Evolutionary conservation across 2,113 vertebrate species (phyloP).

Genomic region (Hippocampus guttulatus): DNA sequence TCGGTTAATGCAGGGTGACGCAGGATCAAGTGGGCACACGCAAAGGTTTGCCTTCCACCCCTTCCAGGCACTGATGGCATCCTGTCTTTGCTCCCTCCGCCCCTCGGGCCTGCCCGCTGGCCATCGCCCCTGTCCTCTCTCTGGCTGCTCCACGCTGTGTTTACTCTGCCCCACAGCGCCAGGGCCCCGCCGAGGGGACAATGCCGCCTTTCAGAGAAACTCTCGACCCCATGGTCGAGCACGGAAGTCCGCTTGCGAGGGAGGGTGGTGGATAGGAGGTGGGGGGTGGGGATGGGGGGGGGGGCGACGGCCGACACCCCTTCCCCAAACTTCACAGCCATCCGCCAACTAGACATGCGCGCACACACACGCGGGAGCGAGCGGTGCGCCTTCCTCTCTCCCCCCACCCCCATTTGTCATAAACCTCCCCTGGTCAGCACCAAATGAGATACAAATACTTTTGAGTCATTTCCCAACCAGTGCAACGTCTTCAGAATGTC

Average conservation of each 20-base stretch:
- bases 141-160: constrained; percentile 60
- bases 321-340: constrained; percentile 70
- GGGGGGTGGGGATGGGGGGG: background rate
- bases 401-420: constrained; percentile 13
- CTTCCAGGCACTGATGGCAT: constrained; percentile 50
- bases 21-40: constrained; percentile 37
- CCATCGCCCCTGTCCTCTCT: constrained; percentile 15
- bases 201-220: constrained; percentile 69
- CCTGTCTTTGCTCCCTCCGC: constrained; percentile 43
- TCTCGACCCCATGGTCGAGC: constrained; percentile 58
- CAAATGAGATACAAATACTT: constrained; percentile 28
- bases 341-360: constrained; percentile 41
- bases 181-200: constrained; percentile 55
- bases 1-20: constrained; percentile 13
- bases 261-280: background rate
- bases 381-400: constrained; percentile 11
- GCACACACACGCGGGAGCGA: constrained; percentile 12
- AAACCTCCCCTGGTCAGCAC: constrained; percentile 20
- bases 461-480: constrained; percentile 46
- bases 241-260: constrained; percentile 69
- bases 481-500: constrained; percentile 17
- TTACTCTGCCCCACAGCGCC: constrained; percentile 61
- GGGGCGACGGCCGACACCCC: constrained; percentile 54
- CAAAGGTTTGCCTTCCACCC: constrained; percentile 39
- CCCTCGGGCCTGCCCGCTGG: constrained; percentile 30